phyloP scores from a whole-genome alignment of 1,140 invertebrate species.

The Solenopsis invicta region DNA sequence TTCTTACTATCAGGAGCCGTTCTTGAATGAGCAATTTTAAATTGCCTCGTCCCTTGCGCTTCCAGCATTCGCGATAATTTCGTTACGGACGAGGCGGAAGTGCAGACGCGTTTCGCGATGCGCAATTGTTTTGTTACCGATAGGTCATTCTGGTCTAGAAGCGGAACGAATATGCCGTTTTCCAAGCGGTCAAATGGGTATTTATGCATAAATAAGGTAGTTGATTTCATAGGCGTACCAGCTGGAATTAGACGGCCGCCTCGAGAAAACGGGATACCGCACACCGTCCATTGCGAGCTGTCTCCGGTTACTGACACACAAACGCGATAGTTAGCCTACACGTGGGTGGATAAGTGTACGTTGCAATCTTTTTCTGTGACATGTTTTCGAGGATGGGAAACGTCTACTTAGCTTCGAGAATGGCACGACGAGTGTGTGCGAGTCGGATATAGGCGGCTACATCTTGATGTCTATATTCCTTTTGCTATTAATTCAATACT shows the following conservation, averaged over 20 bases:
- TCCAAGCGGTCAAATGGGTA: constrained; percentile 9
- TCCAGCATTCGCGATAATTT: constrained; percentile 33
- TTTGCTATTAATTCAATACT: not conserved
- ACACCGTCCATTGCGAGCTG: not conserved
- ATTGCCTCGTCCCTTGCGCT: not conserved
- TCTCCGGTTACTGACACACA: constrained; percentile 46
- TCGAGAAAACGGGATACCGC: constrained; percentile 9
- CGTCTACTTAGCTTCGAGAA: constrained; percentile 35
- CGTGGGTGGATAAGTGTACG: constrained; percentile 47
- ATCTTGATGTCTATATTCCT: not conserved
- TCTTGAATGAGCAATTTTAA: not conserved
- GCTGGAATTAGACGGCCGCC: constrained; percentile 3
- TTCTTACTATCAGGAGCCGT: not conserved
- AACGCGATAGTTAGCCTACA: constrained; percentile 21
- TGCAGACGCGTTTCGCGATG: constrained; percentile 11
- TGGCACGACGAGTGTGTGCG: not conserved
- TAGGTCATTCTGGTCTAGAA: constrained; percentile 28
- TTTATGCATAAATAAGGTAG: constrained; percentile 33
- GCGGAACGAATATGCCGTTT: constrained; percentile 34
- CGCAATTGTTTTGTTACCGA: constrained; percentile 35
- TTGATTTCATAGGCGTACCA: constrained; percentile 18
- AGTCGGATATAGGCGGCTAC: not conserved
- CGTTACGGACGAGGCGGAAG: constrained; percentile 6
- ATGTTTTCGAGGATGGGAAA: constrained; percentile 37
- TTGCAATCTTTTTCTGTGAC: constrained; percentile 50